Conservation (phyloP, 2,888 invertebrate species). For the Zhengitettix transpicula region DNA sequence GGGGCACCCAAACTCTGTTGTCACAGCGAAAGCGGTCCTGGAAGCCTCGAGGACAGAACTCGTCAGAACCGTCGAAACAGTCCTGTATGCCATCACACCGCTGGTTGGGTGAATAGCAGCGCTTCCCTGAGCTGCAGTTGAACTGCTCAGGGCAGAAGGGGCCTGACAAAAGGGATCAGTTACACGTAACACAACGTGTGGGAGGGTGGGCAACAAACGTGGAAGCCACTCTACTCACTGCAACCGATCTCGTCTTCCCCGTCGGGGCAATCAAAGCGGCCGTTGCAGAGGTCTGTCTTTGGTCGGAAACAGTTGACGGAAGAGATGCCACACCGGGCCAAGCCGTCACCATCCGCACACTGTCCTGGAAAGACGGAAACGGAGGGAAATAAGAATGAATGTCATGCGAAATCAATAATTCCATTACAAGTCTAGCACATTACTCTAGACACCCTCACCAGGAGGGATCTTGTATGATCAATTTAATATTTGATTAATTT, state of each 20-base stretch:
- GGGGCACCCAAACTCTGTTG: slow-evolving; percentile 27
- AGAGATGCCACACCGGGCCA: neutral
- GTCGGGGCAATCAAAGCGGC: slow-evolving; percentile 15
- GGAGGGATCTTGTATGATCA: too few species aligned
- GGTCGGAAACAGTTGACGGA: neutral
- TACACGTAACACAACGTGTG: too few species aligned
- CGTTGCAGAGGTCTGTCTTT: slow-evolving; percentile 13
- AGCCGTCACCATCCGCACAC: neutral
- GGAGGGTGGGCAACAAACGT: too few species aligned
- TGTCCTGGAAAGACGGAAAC: neutral
- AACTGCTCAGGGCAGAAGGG: too few species aligned
- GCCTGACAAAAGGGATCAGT: too few species aligned
- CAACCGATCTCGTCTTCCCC: slow-evolving; percentile 18
- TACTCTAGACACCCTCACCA: too few species aligned
- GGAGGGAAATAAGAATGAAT: too few species aligned
- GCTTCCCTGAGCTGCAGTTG: too few species aligned
- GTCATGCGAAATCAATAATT: too few species aligned
- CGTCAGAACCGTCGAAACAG: slow-evolving; percentile 27
- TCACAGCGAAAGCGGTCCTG: slow-evolving; percentile 22
- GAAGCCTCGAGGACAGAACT: slow-evolving; percentile 20
- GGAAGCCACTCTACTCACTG: slow-evolving; percentile 12
- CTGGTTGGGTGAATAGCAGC: slow-evolving; percentile 20
- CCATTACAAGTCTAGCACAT: too few species aligned
- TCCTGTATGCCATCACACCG: slow-evolving; percentile 25
- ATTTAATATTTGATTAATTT: too few species aligned